Conservation (phyloP, 2,113 vertebrate species). For the Diphyllodes magnificus region DNA sequence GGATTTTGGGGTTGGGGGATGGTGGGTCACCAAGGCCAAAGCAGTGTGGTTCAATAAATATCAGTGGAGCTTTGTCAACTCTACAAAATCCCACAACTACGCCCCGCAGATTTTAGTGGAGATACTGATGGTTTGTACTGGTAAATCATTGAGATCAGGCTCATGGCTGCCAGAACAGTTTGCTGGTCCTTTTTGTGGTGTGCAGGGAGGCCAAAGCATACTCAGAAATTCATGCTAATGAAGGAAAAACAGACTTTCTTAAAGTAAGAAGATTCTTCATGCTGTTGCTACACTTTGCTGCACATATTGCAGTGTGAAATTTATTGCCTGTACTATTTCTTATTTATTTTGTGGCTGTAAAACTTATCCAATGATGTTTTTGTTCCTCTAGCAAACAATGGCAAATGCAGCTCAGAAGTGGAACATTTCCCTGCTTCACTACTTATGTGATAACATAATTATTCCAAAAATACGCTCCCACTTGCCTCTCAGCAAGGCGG, state of each 20-base stretch:
- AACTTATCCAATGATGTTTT: neutral
- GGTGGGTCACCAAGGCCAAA: neutral
- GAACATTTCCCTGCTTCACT: neutral
- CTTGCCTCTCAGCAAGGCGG: neutral
- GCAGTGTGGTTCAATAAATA: neutral
- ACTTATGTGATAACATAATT: constrained; percentile 7
- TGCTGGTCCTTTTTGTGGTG: neutral
- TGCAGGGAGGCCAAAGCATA: neutral
- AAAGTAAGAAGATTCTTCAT: neutral
- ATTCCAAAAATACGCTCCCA: neutral
- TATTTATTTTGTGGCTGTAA: neutral
- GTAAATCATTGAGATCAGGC: neutral
- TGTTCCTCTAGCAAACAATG: constrained; percentile 1
- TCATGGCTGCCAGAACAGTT: neutral
- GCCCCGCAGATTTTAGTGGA: neutral
- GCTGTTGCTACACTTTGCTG: neutral
- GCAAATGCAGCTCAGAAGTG: neutral
- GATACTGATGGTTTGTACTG: neutral
- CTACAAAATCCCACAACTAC: neutral
- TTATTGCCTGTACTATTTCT: neutral
- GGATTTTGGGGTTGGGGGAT: neutral
- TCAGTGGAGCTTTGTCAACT: neutral
- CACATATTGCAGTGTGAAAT: neutral
- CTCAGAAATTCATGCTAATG: neutral
- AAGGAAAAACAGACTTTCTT: neutral